Base-by-base conservation (phyloP, 2,113 vertebrate genomes). In the Triplophysa rosa region DNA sequence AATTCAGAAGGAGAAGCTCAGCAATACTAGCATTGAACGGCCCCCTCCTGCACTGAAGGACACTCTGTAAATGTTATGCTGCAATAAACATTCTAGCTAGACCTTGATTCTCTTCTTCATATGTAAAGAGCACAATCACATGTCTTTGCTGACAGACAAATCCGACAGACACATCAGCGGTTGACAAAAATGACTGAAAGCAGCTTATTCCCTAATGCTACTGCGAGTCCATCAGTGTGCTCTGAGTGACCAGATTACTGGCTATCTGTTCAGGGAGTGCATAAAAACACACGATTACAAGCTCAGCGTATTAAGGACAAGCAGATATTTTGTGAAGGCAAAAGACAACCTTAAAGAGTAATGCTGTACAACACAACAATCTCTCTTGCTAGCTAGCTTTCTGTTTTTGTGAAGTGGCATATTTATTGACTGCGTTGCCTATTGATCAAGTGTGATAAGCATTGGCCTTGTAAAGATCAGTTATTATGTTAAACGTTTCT, bases 131-230 rank as follows among this genome's bases (percentile, higher is more conserved):
- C 19, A 63, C 65, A 67, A 59, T 24, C 47, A 62, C 42, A 66
- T 29, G 47, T 21, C 45, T 21, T 63, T 56, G 63, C 72, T 67
- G 54, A 75, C 24, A 6, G 23, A 63, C 72, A 75, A 75, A 75
- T 75, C 72, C 49, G 72, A 63, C 40, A 1, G 59, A 10, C 33
- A 29, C 56, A 62, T 79, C 71, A 69, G 40, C 8, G 9, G 19
- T 69, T 65, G 59, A 58, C 66, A 77, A 54, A 74, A 76, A 65
- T 61, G 68, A 70, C 65, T 80, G 77, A 80, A 70, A 62, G 68
- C 72, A 65, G 66, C 71, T 83, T 52, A 26, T 45, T 79, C 58
- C 77, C 17, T 29, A 45, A 33, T 52, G 29, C 69, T 52, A 49
- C 16, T 71, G 66, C 56, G 71, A 56, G 65, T 75, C 49, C 45